Evolutionary conservation across 2,113 vertebrate genomes (phyloP).

Genomic region (Megaptera novaeangliae): DNA sequence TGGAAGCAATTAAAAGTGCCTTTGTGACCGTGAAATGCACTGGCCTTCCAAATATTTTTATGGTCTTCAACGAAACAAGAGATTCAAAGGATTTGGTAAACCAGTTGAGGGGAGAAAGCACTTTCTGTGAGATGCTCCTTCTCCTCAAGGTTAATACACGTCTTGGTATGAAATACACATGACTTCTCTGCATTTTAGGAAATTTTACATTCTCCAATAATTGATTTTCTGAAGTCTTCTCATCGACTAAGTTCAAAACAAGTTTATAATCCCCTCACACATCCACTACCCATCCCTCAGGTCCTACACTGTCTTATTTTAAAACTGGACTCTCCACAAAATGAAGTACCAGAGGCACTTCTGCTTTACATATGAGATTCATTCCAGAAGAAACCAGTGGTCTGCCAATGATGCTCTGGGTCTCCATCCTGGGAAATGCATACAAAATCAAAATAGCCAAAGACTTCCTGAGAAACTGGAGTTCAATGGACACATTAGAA

Average conservation of each 20-base stretch:
- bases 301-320: neutral
- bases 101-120: neutral
- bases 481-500: neutral
- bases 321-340: neutral
- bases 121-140: neutral
- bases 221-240: neutral
- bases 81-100: neutral
- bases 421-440: neutral
- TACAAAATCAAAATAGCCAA: neutral
- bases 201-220: neutral
- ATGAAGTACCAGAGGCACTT: neutral
- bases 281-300: neutral
- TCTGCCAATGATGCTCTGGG: neutral
- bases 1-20: slow-evolving; percentile 27
- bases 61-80: slow-evolving; percentile 33
- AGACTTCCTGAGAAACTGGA: neutral
- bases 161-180: neutral
- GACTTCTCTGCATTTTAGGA: neutral
- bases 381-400: neutral
- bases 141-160: neutral
- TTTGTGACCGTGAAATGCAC: slow-evolving; percentile 37
- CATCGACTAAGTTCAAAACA: neutral
- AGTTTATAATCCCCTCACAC: neutral
- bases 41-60: slow-evolving; percentile 69
- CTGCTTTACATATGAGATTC: neutral